phyloP scores from a whole-genome alignment of 2,113 vertebrate species.

The Platanista minor region DNA sequence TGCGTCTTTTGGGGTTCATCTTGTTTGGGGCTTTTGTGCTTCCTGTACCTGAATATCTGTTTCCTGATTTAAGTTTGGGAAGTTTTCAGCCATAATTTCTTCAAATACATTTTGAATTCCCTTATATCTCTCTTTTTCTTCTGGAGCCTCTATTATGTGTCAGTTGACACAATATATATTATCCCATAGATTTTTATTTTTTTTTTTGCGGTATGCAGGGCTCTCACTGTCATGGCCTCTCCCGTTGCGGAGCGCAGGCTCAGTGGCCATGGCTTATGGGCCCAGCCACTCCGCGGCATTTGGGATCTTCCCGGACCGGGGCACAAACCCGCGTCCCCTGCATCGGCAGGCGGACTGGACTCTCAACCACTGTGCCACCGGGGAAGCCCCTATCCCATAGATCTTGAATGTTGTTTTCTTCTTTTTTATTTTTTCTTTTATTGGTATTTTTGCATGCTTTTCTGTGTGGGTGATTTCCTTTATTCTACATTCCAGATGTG shows the following conservation, averaged over 20 bases:
- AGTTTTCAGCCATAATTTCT: neutral
- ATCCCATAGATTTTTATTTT: neutral
- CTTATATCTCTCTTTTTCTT: neutral
- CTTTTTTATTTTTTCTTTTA: neutral
- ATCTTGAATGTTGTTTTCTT: neutral
- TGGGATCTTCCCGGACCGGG: too few relatives aligned
- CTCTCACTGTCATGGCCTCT: too few relatives aligned
- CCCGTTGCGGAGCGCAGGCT: too few relatives aligned
- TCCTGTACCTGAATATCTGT: neutral
- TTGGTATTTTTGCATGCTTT: neutral
- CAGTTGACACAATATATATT: neutral
- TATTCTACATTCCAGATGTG: neutral
- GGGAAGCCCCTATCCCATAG: neutral
- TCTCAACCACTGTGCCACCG: too few relatives aligned
- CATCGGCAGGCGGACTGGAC: too few relatives aligned
- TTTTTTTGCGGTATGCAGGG: too few relatives aligned
- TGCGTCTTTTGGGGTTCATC: neutral
- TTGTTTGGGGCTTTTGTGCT: neutral
- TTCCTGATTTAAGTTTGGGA: neutral
- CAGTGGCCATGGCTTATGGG: too few relatives aligned
- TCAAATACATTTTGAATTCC: neutral
- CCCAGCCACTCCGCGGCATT: too few relatives aligned
- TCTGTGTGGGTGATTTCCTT: neutral
- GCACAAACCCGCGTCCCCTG: too few relatives aligned
- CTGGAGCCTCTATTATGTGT: neutral